Base-by-base conservation (phyloP, 2,797 vertebrate genomes). In the Gymnocypris eckloni region DNA sequence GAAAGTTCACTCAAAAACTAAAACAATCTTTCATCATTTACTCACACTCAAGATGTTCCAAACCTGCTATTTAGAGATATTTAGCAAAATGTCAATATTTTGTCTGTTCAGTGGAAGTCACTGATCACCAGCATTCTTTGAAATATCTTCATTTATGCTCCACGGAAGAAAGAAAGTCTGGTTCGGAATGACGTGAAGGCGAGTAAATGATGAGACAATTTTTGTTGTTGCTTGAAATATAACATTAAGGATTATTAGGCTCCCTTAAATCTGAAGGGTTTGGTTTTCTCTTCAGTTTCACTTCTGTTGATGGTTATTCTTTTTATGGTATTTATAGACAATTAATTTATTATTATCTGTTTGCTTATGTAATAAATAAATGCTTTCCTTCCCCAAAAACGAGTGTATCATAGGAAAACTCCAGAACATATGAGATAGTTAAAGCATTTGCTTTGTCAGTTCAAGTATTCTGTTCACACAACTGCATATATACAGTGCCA, bases 401-500 rank as follows among this genome's bases (percentile, higher is more conserved):
- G 13, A 59, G 39, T 25, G 43, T 25, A n/a, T 43, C 16, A 43
- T n/a, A 81, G 16, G 28, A 54, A 50, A 59, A 52, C 18, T 52
- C 6, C 6, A 69, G 6, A 67, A 37, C 2, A n/a, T 33, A 33
- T 33, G 33, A 33, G 33, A 33, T 54, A 22, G 61, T 33, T 39
- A 50, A 50, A 28, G 13, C 56, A n/a, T 61, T 43, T 28, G 11
- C 16, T 70, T 39, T 81, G 72, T 78, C 79, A 22, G 33, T 39
- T 37, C 43, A 79, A 67, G 4, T 12, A 25, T 10, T 48, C 25
- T 64, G 37, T 20, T 73, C 11, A 37, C 43, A 15, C 25, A 45
- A 52, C 39, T 59, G 78, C 86, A 84, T 82, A 86, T 82, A 64
- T 59, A 73, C 73, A 89, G 87, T 86, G 90, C 90, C 90, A 90